phyloP scores from a whole-genome alignment of 2,113 vertebrate species.

The Zosterops lateralis region DNA sequence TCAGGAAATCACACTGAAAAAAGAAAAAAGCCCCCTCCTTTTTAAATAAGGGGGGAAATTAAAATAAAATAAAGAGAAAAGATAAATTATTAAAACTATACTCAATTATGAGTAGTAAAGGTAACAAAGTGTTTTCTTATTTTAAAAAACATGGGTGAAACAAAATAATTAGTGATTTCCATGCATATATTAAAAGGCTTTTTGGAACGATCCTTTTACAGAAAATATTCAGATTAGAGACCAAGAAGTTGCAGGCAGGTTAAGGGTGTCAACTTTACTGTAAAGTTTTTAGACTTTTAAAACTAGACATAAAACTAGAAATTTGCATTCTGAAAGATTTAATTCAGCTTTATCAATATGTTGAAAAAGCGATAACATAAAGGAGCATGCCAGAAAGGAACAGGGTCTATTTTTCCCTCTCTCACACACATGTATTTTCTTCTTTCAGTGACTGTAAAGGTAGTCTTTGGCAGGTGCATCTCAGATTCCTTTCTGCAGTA shows the following conservation, averaged over 20 bases:
- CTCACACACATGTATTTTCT: rapidly evolving
- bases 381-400: neutral
- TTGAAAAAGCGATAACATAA: neutral
- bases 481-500: neutral
- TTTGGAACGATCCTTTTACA: neutral
- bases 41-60: neutral
- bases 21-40: rapidly evolving
- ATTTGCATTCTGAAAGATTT: neutral
- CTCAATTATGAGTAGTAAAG: neutral
- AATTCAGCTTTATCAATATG: neutral
- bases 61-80: neutral
- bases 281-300: neutral
- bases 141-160: neutral
- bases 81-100: neutral
- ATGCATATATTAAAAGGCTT: neutral
- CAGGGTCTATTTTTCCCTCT: neutral
- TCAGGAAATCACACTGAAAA: neutral
- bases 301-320: neutral
- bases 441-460: neutral
- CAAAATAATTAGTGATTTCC: neutral
- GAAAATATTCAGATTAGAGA: neutral
- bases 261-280: neutral
- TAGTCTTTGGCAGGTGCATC: neutral
- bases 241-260: neutral
- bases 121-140: neutral